Evolutionary conservation across 2,888 invertebrate species (phyloP).

Genomic region (Ophonus ardosiacus): DNA sequence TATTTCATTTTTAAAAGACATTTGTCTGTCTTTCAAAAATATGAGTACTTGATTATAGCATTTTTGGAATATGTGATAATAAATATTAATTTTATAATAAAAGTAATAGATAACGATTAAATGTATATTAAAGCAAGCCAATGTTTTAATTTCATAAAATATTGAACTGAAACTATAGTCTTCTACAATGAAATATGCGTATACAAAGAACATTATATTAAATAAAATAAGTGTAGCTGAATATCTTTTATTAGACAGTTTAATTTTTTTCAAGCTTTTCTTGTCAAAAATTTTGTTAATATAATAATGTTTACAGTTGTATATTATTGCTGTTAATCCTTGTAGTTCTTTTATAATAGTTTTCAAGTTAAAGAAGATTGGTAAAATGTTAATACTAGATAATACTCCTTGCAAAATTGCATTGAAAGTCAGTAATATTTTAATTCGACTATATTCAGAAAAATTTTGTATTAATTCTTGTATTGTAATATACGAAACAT

Average conservation of each 20-base stretch:
- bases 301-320: slow-evolving; percentile 33
- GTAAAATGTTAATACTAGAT: background rate
- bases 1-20: background rate
- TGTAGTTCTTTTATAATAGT: background rate
- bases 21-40: background rate
- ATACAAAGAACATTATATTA: background rate
- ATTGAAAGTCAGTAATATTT: background rate
- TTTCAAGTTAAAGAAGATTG: background rate
- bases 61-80: background rate
- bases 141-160: background rate
- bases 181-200: background rate
- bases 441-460: background rate
- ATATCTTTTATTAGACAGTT: background rate
- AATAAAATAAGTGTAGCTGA: background rate
- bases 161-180: background rate
- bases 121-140: background rate
- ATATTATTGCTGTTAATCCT: slow-evolving; percentile 1
- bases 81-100: background rate
- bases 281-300: slow-evolving; percentile 6
- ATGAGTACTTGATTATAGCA: background rate
- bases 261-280: background rate
- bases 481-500: background rate
- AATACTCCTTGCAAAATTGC: background rate
- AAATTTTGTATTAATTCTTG: background rate
- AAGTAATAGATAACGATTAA: background rate